phyloP scores from a whole-genome alignment of 2,113 vertebrate genomes.

The Acanthisitta chloris region DNA sequence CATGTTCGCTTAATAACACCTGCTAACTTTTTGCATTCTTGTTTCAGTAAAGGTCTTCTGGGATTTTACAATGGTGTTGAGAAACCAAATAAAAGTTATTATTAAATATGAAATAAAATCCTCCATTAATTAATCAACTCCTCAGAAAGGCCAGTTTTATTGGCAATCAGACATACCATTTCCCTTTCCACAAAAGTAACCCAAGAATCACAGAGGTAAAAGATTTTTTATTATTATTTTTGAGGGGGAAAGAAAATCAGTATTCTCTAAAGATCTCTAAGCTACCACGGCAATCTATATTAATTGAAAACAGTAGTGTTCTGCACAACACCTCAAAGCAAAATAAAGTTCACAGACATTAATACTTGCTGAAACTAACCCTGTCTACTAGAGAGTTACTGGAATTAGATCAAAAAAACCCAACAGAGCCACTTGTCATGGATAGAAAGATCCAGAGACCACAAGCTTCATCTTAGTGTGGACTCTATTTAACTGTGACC shows the following conservation, averaged over 20 bases:
- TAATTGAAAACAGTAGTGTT: background rate
- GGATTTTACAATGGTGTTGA: constrained; percentile 40
- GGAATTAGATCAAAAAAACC: background rate
- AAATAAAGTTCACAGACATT: background rate
- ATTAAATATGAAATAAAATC: constrained; percentile 51
- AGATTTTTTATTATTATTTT: background rate
- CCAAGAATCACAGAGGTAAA: background rate
- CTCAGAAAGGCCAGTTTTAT: background rate
- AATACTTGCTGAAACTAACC: background rate
- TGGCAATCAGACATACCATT: background rate
- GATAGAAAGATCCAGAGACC: background rate
- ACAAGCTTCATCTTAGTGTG: background rate
- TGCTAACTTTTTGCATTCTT: constrained; percentile 53
- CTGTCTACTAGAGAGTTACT: background rate
- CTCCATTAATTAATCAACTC: constrained; percentile 55
- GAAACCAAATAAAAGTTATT: constrained; percentile 55
- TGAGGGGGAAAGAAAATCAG: background rate
- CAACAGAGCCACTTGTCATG: background rate
- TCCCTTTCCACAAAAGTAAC: background rate
- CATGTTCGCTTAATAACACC: constrained; percentile 66
- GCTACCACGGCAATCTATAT: background rate
- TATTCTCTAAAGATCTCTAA: background rate
- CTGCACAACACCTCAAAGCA: constrained; percentile 2
- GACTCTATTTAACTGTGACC: background rate
- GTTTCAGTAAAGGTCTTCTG: constrained; percentile 50